Conservation (phyloP, 2,797 vertebrate genomes). For the Myripristis jacobus region DNA sequence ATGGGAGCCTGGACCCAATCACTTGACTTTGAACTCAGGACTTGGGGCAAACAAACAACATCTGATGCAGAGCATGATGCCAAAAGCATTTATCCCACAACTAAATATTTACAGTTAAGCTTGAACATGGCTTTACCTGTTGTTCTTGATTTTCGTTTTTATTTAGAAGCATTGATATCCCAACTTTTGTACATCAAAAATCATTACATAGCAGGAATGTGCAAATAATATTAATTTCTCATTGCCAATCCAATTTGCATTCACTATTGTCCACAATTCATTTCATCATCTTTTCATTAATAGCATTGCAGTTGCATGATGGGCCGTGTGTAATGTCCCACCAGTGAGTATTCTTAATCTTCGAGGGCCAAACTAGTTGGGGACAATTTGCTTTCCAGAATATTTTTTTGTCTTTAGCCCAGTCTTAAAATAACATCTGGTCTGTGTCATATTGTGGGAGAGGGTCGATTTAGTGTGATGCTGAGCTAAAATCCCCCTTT, state of each 20-base stretch:
- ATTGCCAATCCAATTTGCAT: background rate
- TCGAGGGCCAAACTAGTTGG: background rate
- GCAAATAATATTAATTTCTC: background rate
- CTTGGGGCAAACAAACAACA: conserved; percentile 1
- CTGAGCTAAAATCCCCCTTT: conserved; percentile 70
- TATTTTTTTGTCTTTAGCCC: conserved; percentile 21
- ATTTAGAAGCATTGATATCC: too few species aligned
- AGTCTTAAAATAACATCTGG: conserved; percentile 53
- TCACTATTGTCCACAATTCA: background rate
- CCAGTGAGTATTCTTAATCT: background rate
- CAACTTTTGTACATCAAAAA: background rate
- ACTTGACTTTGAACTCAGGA: conserved; percentile 47
- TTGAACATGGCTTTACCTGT: background rate
- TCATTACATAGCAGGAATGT: background rate
- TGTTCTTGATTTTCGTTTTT: background rate
- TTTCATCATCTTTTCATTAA: background rate
- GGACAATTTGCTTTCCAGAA: conserved; percentile 31
- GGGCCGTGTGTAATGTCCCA: background rate
- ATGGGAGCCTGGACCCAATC: conserved; percentile 54
- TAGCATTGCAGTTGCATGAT: background rate
- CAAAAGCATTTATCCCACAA: background rate
- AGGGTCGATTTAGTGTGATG: conserved; percentile 57
- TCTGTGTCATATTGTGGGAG: conserved; percentile 40
- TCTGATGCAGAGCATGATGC: conserved; percentile 1
- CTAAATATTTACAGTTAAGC: background rate